Evolutionary conservation across 2,113 vertebrate species (phyloP), one percentile per base, ranked within the genome.

Genomic region (Paralichthys olivaceus): DNA sequence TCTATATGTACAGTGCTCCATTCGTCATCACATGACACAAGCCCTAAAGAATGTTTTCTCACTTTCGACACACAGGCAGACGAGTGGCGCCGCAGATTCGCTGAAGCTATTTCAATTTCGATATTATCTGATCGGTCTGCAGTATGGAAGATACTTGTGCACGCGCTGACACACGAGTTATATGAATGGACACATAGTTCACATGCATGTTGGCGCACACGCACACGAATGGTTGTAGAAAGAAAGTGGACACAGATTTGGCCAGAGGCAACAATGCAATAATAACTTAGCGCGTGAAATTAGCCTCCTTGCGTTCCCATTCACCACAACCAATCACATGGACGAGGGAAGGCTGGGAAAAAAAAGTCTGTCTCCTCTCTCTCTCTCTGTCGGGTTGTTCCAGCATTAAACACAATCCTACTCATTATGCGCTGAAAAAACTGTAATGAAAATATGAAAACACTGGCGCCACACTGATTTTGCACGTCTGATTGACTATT

Each of bases 301-400:
- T 89, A 90, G 88, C 86, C 77, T 87, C 84, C 75, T 79, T 90
- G 90, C 90, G 85, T 90, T 90, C 80, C 72, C 68, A 65, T 85
- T 88, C 87, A 74, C 83, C 74, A 75, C 84, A 87, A 89, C 89
- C 85, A 86, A 90, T 93, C 92, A 93, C 92, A 91, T 91, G 92
- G 81, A 90, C 70, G 57, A 81, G 80, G 62, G 75, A 69, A 71
- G 65, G 74, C 85, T 84, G 77, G 73, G 80, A 61, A 83, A n/a
- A 2, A 55, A 83, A 79, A 84, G 57, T 28, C 69, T 1, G 43
- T 40, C 75, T 80, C 66, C 70, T 20, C 67, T 81, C 73, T 57
- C 60, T 60, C 49, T 3, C 53, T 55, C 53, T 57, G 70, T 66
- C 12, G 53, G 72, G 65, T 68, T n/a, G 63, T 75, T 83, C 70